Evolutionary conservation across 2,113 vertebrate species (phyloP), one percentile per base, ranked within the genome.

Genomic region (Nothobranchius furzeri): DNA sequence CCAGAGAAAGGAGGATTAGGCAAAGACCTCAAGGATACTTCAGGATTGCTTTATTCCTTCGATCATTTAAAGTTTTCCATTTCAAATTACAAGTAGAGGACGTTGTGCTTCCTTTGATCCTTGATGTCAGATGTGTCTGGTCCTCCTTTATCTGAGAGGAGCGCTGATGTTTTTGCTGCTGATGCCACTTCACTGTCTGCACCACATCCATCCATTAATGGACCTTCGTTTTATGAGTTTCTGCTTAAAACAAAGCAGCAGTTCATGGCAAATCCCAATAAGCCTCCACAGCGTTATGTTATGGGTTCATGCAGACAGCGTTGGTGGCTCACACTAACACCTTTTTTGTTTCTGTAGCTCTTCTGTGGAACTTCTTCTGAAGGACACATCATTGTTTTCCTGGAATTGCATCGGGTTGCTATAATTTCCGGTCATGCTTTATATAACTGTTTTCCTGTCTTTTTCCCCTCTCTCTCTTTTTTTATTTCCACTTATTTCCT

Each of bases 391-490:
- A 68, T 65, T 63, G 54, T 80, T 86, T 88, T 88, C 80, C 85
- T 84, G 82, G 79, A 85, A 83, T 83, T 68, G 68, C 57, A 68
- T 52, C 50, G 71, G 68, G 64, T 84, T 85, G 86, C 55, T 43
- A 74, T 84, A 68, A 81, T 81, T 86, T 75, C 68, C 71, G 85
- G 60, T 83, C 75, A 83, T 62, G 84, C 78, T 90, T 90, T 86
- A 87, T 87, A 74, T 89, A 89, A 82, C 79, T 91, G 86, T 91
- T 85, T 78, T 90, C 50, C 76, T 84, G 65, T 85, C 69, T 84
- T 10, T 68, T 53, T 67, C 48, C n/a, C 17, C 37, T 20, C 53
- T 17, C 40, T 37, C 3, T 25, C 14, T 3, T 1, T 43, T 35
- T 78, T 7, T 81, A 1, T 68, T 9, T 82, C 65, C 82, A 8